These are phyloP conservation scores for Benthosema pterotum DNA, from an alignment of 2,797 vertebrate species.

Conservation along the genomic window DNA sequence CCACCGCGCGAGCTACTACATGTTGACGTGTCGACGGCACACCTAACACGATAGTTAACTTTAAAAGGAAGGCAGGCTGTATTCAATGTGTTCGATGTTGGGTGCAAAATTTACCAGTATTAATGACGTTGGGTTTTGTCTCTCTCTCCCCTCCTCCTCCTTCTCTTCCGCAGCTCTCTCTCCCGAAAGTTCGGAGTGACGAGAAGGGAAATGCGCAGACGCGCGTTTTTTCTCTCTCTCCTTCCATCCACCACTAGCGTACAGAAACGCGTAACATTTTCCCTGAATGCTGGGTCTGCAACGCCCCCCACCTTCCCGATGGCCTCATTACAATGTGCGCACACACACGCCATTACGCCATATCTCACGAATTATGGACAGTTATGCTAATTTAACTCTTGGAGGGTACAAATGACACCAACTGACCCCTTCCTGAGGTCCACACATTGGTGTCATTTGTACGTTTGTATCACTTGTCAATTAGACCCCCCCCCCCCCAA, in stretches of 20 bases:
- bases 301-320: constrained; percentile 35
- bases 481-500: neutral
- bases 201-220: constrained; percentile 64
- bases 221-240: constrained; percentile 32
- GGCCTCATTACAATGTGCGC: constrained; percentile 8
- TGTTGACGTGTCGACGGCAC: too few relatives aligned
- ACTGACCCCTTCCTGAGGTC: neutral
- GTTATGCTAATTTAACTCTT: neutral
- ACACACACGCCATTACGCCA: too few relatives aligned
- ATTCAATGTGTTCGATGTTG: neutral
- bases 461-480: neutral
- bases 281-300: constrained; percentile 22
- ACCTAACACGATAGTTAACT: too few relatives aligned
- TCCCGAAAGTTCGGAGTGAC: constrained; percentile 72
- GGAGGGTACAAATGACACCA: neutral
- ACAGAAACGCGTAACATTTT: constrained; percentile 60
- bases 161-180: constrained; percentile 59
- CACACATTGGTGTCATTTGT: neutral
- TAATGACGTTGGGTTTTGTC: constrained; percentile 55
- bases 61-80: too few relatives aligned
- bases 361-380: neutral
- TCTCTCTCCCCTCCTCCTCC: constrained; percentile 49
- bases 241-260: constrained; percentile 4
- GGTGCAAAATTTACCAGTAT: constrained; percentile 54
- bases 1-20: too few relatives aligned